These are phyloP conservation scores for Melospiza georgiana DNA, from an alignment of 2,113 vertebrate genomes.

Conservation along the genomic window DNA sequence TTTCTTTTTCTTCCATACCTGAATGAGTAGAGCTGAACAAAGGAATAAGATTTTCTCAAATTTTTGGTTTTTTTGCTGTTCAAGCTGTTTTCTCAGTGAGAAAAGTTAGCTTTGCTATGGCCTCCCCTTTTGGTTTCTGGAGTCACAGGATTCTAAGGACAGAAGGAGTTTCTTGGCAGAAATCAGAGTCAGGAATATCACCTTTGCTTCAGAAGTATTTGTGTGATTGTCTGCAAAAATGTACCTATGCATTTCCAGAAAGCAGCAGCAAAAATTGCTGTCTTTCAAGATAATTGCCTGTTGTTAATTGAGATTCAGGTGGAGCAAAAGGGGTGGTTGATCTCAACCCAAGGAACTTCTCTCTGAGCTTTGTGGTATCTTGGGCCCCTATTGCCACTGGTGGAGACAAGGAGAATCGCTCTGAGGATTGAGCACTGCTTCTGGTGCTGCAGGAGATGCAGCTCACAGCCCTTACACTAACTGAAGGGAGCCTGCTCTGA, in stretches of 20 bases:
- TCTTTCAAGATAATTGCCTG: neutral
- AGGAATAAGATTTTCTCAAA: neutral
- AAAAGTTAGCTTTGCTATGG: neutral
- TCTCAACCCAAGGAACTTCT: neutral
- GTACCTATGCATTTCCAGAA: neutral
- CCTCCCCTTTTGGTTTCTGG: neutral
- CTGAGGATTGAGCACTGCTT: fast-evolving
- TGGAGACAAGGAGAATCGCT: neutral
- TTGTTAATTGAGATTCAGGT: neutral
- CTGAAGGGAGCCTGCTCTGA: neutral
- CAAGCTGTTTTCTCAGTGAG: conserved; percentile 8
- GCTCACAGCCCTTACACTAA: neutral
- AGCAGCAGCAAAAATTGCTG: neutral
- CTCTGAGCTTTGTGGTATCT: neutral
- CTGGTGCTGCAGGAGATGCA: neutral
- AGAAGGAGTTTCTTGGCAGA: neutral
- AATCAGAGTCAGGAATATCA: neutral
- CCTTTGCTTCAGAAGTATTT: neutral
- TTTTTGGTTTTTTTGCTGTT: conserved; percentile 22
- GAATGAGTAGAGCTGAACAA: neutral
- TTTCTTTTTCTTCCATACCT: neutral
- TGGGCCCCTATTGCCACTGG: neutral
- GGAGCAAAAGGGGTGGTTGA: neutral
- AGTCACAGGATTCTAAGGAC: neutral
- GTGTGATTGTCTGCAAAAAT: neutral